Evolutionary conservation across 2,797 vertebrate species (phyloP).

Genomic region (Urosaurus nigricauda): DNA sequence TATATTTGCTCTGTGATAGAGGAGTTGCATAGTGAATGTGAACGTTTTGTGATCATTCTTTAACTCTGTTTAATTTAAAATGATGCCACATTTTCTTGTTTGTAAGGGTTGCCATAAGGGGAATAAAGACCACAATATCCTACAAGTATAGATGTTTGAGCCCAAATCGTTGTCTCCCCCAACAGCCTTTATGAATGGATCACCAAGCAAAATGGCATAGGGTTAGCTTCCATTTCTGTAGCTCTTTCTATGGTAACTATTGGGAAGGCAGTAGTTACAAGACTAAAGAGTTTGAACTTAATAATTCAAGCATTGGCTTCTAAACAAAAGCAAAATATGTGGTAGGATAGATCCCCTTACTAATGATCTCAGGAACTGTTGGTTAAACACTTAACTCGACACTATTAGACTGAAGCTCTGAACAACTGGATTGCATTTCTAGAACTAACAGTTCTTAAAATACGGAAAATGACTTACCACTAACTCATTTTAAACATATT

Average conservation of each 20-base stretch:
- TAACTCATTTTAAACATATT: not conserved
- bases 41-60: constrained; percentile 37
- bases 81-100: constrained; percentile 54
- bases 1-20: not conserved
- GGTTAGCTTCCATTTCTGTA: not conserved
- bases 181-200: not conserved
- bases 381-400: not conserved
- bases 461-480: constrained; percentile 20
- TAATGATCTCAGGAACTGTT: not conserved
- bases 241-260: not conserved
- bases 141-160: constrained; percentile 42
- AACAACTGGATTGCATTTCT: constrained; percentile 19
- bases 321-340: not conserved
- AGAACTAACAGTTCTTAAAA: constrained; percentile 37
- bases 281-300: not conserved
- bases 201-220: not conserved
- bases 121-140: constrained; percentile 13
- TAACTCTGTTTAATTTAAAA: constrained; percentile 24
- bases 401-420: constrained; percentile 24
- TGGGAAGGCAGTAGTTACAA: not conserved
- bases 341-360: not conserved
- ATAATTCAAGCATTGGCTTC: not conserved
- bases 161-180: not conserved
- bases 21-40: constrained; percentile 11
- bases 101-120: constrained; percentile 28